These are phyloP conservation scores for Denticeps clupeoides DNA, from an alignment of 2,797 vertebrate genomes.

Conservation along the genomic window DNA sequence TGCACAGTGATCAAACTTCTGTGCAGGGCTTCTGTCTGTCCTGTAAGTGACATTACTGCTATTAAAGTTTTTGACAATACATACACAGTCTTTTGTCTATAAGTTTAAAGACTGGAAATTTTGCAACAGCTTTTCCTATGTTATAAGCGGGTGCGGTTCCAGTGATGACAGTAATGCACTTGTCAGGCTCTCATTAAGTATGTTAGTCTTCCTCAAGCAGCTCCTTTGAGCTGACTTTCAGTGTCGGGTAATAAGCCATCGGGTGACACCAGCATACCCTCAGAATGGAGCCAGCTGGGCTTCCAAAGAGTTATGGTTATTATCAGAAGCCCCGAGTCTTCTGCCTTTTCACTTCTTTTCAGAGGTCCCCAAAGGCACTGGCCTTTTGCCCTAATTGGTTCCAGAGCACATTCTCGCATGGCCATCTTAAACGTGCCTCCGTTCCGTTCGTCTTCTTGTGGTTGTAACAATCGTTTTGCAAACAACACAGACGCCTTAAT, in stretches of 20 bases:
- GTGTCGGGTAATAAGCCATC: conserved; percentile 61
- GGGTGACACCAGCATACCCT: no score
- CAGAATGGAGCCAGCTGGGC: background rate
- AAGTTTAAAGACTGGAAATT: no score
- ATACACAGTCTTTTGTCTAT: no score
- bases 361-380: conserved; percentile 61
- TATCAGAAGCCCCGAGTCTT: conserved; percentile 7
- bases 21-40: conserved; percentile 31
- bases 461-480: conserved; percentile 86
- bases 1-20: no score
- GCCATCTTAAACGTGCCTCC: conserved; percentile 63
- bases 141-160: no score
- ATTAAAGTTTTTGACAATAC: no score
- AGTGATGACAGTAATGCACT: conserved; percentile 3
- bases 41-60: conserved; percentile 19
- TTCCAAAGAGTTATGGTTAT: conserved; percentile 13
- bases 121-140: no score
- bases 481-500: conserved; percentile 90
- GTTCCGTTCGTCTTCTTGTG: conserved; percentile 77
- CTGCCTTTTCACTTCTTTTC: conserved; percentile 33
- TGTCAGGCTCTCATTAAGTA: background rate
- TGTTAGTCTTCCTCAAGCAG: no score
- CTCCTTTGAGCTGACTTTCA: no score
- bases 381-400: conserved; percentile 86
- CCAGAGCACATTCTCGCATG: conserved; percentile 81